Evolutionary conservation across 2,888 invertebrate species (phyloP).

Genomic region (Ellobium chinense): DNA sequence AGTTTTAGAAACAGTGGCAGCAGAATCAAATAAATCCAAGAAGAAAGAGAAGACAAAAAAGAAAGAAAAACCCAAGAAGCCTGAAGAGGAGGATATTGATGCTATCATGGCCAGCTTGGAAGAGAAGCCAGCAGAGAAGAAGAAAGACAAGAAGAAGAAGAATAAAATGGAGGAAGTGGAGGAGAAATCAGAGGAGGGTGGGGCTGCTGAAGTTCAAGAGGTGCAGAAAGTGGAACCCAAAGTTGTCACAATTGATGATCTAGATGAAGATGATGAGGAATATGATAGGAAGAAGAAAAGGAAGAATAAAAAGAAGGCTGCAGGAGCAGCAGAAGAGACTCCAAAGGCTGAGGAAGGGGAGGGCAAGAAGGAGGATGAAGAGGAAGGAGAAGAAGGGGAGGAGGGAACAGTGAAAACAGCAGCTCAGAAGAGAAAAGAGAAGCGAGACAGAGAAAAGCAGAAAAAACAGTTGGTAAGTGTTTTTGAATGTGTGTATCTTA

Average conservation of each 20-base stretch:
- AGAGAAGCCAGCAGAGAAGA: conserved; percentile 61
- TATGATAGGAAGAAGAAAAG: conserved; percentile 60
- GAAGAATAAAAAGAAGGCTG: conserved; percentile 56
- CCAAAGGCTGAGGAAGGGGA: conserved; percentile 26
- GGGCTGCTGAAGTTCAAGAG: conserved; percentile 12
- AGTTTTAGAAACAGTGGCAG: conserved; percentile 48
- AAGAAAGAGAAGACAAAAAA: conserved; percentile 64
- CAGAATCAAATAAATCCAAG: conserved; percentile 55
- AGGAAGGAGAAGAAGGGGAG: conserved; percentile 84
- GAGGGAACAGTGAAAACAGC: conserved; percentile 82
- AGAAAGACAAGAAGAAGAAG: conserved; percentile 48
- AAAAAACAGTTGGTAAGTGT: conserved; percentile 61
- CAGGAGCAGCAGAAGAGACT: conserved; percentile 38
- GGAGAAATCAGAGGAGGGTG: conserved; percentile 9
- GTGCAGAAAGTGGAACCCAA: conserved; percentile 48
- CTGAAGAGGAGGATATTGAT: conserved; percentile 75
- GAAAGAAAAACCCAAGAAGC: conserved; percentile 64
- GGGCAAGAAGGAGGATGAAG: conserved; percentile 53
- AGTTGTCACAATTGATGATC: conserved; percentile 52
- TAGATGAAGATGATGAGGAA: conserved; percentile 56
- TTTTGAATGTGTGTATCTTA: neutral
- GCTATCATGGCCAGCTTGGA: conserved; percentile 75
- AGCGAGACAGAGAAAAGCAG: conserved; percentile 78
- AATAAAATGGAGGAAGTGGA: conserved; percentile 42
- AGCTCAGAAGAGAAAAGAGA: conserved; percentile 80